Evolutionary conservation across 2,888 invertebrate species (phyloP), one percentile per base, ranked within the genome.

Genomic region (Cryptophagus acutangulus): DNA sequence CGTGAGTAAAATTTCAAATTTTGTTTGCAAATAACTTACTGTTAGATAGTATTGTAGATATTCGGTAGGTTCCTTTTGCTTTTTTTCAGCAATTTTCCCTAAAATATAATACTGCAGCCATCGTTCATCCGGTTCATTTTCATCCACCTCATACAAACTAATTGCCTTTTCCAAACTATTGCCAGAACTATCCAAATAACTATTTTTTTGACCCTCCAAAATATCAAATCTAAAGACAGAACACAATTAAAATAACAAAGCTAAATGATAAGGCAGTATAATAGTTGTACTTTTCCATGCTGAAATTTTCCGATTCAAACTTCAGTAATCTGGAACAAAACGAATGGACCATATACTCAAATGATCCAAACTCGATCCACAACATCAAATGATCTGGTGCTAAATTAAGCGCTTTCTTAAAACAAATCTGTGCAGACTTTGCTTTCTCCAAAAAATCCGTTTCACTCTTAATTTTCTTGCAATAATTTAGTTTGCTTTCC

Each of bases 41-140:
- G 81, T 79, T 57, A 80, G 72, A 64, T 93, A 95, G 71, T 87
- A 84, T 50, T 82, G 78, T 31, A 94, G 72, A 67, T 83, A 90
- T 15, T 80, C 73, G 9, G 77, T 74, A 0, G 89, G 85, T 40
- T 82, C 78, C 48, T 82, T 81, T 50, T 82, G 82, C 43, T 80
- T 78, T 62, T 95, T 96, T 66, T 95, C 94, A 0, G 86, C 80
- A 37, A 94, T 85, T 77, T 96, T 96, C 0, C 92, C 95, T n/a
- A 95, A 72, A 87, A 95, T 92, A 62, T 94, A 95, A 66, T 90
- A 88, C 59, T 88, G 84, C 20, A 94, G 72, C 95, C 95, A 96
- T 41, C 85, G 77, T 61, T 95, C 94, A 62, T 93, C 92, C 0
- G 74, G 68, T 31, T 73, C 73, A 46, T 76, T 76, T n/a, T 69